Evolutionary conservation across 1,140 invertebrate genomes (phyloP), one percentile per base, ranked within the genome.

Genomic region (Pogonomyrmex californicus): DNA sequence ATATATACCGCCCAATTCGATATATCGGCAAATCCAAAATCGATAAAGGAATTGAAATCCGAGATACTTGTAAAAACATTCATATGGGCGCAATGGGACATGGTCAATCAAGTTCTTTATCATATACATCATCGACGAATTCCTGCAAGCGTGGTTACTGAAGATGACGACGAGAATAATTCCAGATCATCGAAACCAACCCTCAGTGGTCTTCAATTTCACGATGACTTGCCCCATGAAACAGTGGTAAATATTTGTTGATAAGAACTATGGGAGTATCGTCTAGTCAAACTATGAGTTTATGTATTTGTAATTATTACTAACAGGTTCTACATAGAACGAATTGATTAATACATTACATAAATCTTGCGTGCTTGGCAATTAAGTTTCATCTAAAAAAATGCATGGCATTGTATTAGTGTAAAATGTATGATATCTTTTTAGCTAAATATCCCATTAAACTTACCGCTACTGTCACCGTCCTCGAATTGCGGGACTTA

Each of bases 81-180:
- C 90, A 97, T 97, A 70, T 98, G 97, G 98, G 97, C 97, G 0
- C 97, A 98, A 88, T 98, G 97, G 97, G 97, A 98, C 93, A 96
- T 97, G 85, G 95, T 96, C 30, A 96, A 97, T 95, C 97, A 97
- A 93, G 97, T 97, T 10, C 94, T 98, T 1, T 98, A 97, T 94
- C 98, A 98, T 92, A 98, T 98, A 85, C 97, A 98, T 92, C 96
- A 97, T 79, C 96, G 97, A 88, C 96, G 96, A 88, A 96, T 97
- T 44, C 95, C 96, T 6, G 96, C 96, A 75, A 97, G 97, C 91
- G 96, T 96, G 82, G 96, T 97, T 17, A 96, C 97, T 62, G 97
- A 96, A 38, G 97, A 97, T 89, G 96, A 97, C 77, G 95, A 96
- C 85, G 96, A 96, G 85, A 95, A 95, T 10, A 94, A 95, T 33